Percentiles rank a stretch among this genome's conserved stretches.
These are phyloP conservation scores for Rhamnusium bicolor DNA, from an alignment of 2,888 invertebrate genomes.

Conservation along the genomic window DNA sequence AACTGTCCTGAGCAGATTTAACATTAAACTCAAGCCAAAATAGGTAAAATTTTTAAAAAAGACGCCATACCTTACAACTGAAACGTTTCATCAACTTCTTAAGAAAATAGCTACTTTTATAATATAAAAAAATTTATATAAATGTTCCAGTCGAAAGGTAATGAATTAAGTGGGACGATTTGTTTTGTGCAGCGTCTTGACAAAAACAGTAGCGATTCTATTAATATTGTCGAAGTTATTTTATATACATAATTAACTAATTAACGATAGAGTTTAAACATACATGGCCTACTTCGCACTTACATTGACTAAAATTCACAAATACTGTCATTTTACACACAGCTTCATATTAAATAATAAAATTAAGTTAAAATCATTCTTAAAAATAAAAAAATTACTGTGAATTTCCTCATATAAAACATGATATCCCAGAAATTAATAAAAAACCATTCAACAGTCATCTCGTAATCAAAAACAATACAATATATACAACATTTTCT, in stretches of 20 bases:
- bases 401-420: conserved; percentile 30
- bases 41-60: conserved; percentile 31
- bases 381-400: conserved; percentile 29
- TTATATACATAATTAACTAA: conserved; percentile 53
- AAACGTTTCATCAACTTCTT: conserved; percentile 36
- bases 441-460: conserved; percentile 34
- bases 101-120: conserved; percentile 20
- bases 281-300: conserved; percentile 53
- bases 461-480: conserved; percentile 24
- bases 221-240: conserved; percentile 54
- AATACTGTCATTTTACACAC: conserved; percentile 54
- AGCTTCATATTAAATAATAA: conserved; percentile 23
- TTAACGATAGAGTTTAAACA: conserved; percentile 49
- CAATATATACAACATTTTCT: conserved; percentile 25
- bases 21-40: conserved; percentile 44
- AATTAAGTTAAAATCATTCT: conserved; percentile 28
- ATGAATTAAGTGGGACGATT: conserved; percentile 38
- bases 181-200: conserved; percentile 45
- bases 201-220: conserved; percentile 43
- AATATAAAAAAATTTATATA: conserved; percentile 43
- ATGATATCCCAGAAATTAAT: conserved; percentile 38
- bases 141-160: conserved; percentile 37
- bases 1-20: conserved; percentile 52
- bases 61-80: conserved; percentile 28
- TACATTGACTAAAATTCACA: conserved; percentile 57